These are phyloP conservation scores for Polydrusus tereticollis DNA, from an alignment of 2,888 invertebrate species.

Conservation along the genomic window DNA sequence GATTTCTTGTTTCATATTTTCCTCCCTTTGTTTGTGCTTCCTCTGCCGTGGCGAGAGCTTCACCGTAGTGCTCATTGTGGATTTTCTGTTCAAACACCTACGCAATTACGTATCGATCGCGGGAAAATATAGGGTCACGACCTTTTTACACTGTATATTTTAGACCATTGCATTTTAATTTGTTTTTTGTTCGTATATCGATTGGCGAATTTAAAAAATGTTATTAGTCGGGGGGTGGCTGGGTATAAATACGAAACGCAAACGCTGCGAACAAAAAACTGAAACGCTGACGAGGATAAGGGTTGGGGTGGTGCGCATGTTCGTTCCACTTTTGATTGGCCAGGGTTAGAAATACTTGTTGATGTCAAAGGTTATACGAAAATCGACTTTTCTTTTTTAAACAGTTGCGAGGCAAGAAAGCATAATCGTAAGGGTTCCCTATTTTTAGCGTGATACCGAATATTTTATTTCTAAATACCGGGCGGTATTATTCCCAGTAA, in stretches of 20 bases:
- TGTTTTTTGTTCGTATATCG: not conserved
- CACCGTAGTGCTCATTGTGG: constrained; percentile 44
- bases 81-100: constrained; percentile 2
- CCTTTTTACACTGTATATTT: constrained; percentile 22
- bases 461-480: too few relatives aligned
- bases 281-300: not conserved
- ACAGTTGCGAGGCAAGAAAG: not conserved
- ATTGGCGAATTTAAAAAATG: not conserved
- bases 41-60: constrained; percentile 59
- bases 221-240: not conserved
- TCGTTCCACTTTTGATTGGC: constrained; percentile 20
- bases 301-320: constrained; percentile 29
- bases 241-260: not conserved
- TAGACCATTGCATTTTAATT: not conserved
- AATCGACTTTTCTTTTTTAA: constrained; percentile 8
- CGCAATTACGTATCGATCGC: constrained; percentile 28
- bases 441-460: not conserved
- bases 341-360: constrained; percentile 25
- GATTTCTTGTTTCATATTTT: constrained; percentile 64
- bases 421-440: not conserved
- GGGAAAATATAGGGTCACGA: constrained; percentile 26
- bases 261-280: constrained; percentile 1
- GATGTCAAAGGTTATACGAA: constrained; percentile 26
- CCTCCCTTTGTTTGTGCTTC: constrained; percentile 62
- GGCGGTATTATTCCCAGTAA: too few relatives aligned